Evolutionary conservation across 2,113 vertebrate species (phyloP).

Genomic region (Gasterosteus aculeatus): DNA sequence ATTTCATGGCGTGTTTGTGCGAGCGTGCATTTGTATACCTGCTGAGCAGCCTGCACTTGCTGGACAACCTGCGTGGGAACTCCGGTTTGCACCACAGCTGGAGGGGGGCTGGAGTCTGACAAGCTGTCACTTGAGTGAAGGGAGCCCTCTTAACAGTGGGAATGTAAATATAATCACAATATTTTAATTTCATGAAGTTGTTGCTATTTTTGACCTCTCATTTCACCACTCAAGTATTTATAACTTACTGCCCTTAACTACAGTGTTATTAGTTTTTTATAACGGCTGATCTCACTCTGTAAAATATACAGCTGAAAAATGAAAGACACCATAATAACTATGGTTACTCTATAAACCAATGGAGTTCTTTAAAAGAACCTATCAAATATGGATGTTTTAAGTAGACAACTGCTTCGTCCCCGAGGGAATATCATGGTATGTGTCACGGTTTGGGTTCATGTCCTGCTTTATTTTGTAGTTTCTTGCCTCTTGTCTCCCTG

Average conservation of each 20-base stretch:
- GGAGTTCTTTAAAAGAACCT: neutral
- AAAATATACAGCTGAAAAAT: neutral
- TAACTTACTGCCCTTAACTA: neutral
- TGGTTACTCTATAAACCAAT: too few relatives aligned
- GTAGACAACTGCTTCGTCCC: neutral
- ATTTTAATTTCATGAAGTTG: neutral
- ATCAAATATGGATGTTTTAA: neutral
- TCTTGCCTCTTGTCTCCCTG: too few relatives aligned
- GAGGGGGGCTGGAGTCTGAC: slow-evolving; percentile 87
- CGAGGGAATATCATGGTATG: too few relatives aligned
- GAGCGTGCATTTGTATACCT: slow-evolving; percentile 77
- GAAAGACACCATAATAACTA: too few relatives aligned
- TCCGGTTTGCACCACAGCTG: slow-evolving; percentile 87
- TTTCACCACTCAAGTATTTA: neutral
- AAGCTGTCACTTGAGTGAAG: slow-evolving; percentile 89
- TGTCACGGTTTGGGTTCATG: too few relatives aligned
- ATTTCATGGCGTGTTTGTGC: neutral
- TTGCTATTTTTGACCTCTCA: neutral
- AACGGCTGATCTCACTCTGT: neutral
- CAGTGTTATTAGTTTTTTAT: neutral
- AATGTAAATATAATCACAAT: slow-evolving; percentile 1
- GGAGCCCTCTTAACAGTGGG: slow-evolving; percentile 83
- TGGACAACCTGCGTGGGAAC: slow-evolving; percentile 94
- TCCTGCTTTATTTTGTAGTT: too few relatives aligned
- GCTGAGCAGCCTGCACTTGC: slow-evolving; percentile 88